Conservation (phyloP, 2,888 invertebrate species). For the Polymixis flavicincta region DNA sequence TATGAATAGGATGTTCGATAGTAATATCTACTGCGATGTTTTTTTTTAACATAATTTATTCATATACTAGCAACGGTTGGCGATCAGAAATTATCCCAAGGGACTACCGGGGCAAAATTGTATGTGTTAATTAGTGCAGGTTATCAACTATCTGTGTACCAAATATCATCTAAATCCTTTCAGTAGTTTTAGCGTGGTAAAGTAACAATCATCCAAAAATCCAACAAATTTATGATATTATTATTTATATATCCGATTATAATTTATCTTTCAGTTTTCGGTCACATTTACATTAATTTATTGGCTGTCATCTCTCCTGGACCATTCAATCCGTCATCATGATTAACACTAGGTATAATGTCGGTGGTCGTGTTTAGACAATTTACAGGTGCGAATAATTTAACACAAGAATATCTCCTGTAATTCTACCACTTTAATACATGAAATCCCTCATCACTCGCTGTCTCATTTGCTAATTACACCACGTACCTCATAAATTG, state of each 20-base stretch:
- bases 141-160: too few relatives aligned
- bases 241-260: too few relatives aligned
- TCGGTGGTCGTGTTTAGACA: background rate
- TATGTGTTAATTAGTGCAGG: too few relatives aligned
- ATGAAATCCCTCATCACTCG: conserved; percentile 44
- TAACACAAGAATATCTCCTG: conserved; percentile 20
- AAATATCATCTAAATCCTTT: too few relatives aligned
- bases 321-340: conserved; percentile 16
- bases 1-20: background rate
- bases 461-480: conserved; percentile 58
- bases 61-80: too few relatives aligned
- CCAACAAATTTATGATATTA: too few relatives aligned
- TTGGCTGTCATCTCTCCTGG: background rate
- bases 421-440: conserved; percentile 13
- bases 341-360: background rate
- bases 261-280: background rate
- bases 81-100: too few relatives aligned
- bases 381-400: background rate
- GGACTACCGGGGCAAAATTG: too few relatives aligned
- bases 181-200: too few relatives aligned
- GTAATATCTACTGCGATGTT: background rate
- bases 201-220: too few relatives aligned
- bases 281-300: background rate
- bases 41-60: background rate
- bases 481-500: conserved; percentile 61